Conservation (phyloP, 2,113 vertebrate genomes). For the Tursiops truncatus region DNA sequence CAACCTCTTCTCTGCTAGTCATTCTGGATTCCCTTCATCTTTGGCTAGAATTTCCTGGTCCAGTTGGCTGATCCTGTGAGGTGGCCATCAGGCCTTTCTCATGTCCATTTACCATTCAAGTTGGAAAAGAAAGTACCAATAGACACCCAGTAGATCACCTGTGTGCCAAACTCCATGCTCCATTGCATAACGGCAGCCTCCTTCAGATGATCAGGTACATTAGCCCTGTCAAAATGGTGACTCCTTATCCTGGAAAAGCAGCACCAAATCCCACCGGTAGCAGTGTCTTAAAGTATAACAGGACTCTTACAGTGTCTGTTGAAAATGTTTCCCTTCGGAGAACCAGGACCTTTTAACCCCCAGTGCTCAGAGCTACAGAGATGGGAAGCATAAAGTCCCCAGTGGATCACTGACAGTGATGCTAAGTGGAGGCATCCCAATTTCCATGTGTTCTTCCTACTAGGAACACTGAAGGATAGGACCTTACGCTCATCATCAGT, state of each 20-base stretch:
- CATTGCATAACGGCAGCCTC: not conserved
- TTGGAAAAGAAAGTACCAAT: not conserved
- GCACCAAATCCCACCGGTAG: not conserved
- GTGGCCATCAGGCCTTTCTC: not conserved
- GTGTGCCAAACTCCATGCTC: not conserved
- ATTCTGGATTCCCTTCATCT: not conserved
- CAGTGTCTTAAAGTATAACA: not conserved
- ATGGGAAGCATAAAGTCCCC: not conserved
- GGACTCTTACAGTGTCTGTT: not conserved
- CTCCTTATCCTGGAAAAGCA: not conserved
- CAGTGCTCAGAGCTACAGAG: not conserved
- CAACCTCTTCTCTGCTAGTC: not conserved
- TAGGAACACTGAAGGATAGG: not conserved
- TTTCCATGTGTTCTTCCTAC: not conserved
- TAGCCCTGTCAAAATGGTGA: not conserved
- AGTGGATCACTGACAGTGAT: not conserved
- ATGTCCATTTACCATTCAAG: not conserved
- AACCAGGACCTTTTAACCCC: not conserved
- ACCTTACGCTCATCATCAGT: not conserved
- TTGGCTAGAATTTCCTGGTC: not conserved
- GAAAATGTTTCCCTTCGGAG: constrained; percentile 26
- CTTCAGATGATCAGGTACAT: not conserved
- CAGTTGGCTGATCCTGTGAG: not conserved
- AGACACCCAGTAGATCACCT: not conserved
- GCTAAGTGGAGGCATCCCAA: not conserved